Evolutionary conservation across 2,113 vertebrate species (phyloP), one percentile per base, ranked within the genome.

Genomic region (Bubo scandiacus): DNA sequence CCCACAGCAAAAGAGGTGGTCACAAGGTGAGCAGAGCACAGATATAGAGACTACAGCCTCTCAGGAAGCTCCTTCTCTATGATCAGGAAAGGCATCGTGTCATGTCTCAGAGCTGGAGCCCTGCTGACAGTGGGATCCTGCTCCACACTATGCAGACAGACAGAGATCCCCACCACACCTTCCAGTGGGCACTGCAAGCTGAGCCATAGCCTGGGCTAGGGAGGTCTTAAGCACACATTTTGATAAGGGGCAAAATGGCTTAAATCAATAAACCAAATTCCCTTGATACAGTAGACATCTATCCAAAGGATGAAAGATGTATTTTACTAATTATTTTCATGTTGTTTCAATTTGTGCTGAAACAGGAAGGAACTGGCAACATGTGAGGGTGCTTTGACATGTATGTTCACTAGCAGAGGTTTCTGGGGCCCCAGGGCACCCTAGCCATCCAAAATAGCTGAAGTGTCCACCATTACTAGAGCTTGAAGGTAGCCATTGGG

Each of bases 71-170:
- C 8, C 7, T 86, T 72, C 51, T 78, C 0, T 51, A 10, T 22
- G 20, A 51, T 47, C 22, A 86, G 63, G 4, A 34, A 57, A 45
- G 38, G 13, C 19, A 51, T 20, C 45, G 4, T 27, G 34, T 57
- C 38, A 29, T 7, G 34, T 51, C 16, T 40, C 62, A 68, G 74
- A 47, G 15, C 34, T 72, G 38, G 40, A 81, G 51, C 40, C 27
- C 54, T 66, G 27, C 49, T 93, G 27, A 55, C 5, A 42, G 2
- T 0, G 0, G 51, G 16, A 77, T 65, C 66, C n/a, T 55, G 16
- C 43, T 73, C 6, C 42, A 30, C 47, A 14, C 17, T 5, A 11
- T 0, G 0, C 10, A 55, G 30, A 12, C 1, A 1, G 22, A 67
- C 0, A 0, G 49, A 51, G 19, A 57, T 36, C 26, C 20, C 12